These are phyloP conservation scores for Capra hircus DNA, from an alignment of 2,113 vertebrate genomes.

Conservation along the genomic window DNA sequence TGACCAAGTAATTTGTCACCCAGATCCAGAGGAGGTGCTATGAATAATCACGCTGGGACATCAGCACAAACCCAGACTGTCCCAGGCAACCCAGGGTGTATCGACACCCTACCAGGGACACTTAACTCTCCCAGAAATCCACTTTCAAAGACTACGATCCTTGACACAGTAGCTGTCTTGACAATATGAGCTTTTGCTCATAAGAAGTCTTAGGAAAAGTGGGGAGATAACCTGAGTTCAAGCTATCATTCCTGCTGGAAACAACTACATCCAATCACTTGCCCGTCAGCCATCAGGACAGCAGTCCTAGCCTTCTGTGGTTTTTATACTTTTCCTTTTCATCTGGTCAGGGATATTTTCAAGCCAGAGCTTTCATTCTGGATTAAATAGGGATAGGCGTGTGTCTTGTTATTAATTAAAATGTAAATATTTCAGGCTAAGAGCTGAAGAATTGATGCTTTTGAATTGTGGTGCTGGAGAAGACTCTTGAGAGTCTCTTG, in stretches of 20 bases:
- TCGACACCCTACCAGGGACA: neutral
- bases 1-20: neutral
- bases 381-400: neutral
- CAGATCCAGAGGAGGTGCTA: neutral
- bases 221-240: neutral
- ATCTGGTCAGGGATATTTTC: neutral
- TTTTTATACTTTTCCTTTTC: neutral
- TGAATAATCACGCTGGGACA: neutral
- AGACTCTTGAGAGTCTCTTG: neutral
- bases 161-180: neutral
- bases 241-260: neutral
- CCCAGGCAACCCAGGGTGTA: neutral
- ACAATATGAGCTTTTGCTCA: neutral
- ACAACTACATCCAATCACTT: neutral
- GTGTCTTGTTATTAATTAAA: neutral
- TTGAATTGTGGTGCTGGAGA: neutral
- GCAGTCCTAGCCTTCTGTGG: accelerated
- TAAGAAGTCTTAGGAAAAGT: neutral
- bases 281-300: neutral
- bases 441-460: neutral
- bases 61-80: neutral
- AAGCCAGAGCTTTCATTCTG: neutral
- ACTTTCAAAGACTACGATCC: neutral
- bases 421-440: neutral
- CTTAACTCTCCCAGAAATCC: neutral